phyloP scores from a whole-genome alignment of 2,888 invertebrate species.

The Drosophila affinis region DNA sequence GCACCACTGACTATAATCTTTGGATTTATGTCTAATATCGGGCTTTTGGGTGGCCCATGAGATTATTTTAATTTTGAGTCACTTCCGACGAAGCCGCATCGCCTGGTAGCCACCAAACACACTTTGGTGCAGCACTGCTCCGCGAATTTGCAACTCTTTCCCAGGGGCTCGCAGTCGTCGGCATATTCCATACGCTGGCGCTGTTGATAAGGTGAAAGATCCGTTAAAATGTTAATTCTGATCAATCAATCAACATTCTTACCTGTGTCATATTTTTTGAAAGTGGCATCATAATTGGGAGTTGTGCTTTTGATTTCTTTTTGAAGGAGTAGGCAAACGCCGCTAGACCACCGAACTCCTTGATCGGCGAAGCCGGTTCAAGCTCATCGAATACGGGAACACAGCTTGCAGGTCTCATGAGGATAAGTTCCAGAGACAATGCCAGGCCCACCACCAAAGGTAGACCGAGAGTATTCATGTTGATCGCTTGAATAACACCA shows the following conservation, averaged over 20 bases:
- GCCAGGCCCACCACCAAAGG: neutral
- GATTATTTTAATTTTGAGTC: no score
- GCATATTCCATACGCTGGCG: neutral
- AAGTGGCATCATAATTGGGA: neutral
- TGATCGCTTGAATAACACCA: neutral
- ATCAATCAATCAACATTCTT: neutral
- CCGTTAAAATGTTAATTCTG: neutral
- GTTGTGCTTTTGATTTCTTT: neutral
- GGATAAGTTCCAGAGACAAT: neutral
- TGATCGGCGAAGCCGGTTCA: neutral
- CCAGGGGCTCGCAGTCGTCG: neutral
- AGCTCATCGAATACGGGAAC: neutral
- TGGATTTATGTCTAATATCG: no score
- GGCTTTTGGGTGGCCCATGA: no score
- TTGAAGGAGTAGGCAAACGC: neutral
- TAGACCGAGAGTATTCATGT: neutral
- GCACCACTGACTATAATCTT: no score
- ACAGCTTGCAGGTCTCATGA: neutral
- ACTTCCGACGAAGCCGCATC: no score
- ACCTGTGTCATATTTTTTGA: neutral
- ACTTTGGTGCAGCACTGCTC: neutral
- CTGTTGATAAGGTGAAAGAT: neutral
- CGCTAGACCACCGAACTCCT: neutral
- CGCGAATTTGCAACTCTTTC: neutral
- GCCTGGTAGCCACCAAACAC: no score